Evolutionary conservation across 2,797 vertebrate genomes (phyloP), one percentile per base, ranked within the genome.

Genomic region (Leucoraja ocellata): DNA sequence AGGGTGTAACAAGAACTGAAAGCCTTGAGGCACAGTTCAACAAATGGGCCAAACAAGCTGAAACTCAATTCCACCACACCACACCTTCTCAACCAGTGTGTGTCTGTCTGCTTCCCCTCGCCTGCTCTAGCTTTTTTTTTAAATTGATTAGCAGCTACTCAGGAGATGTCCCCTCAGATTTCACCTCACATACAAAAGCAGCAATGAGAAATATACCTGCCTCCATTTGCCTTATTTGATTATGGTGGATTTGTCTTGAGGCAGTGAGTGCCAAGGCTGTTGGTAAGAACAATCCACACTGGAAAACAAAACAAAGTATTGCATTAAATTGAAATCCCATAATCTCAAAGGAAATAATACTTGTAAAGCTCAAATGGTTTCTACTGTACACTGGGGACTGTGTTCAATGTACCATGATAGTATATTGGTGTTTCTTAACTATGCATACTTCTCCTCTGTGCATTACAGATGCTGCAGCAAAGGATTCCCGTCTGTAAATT

Each of bases 261-360:
- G 63, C 65, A 25, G 21, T 21, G 18, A 25, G 21, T 21, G 18
- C 7, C 39, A 63, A 71, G 86, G 16, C 86, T 25, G 32, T 23
- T 71, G 32, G 28, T 23, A 7, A 91, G 16, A 91, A 91, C 63
- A 36, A 6, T 23, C n/a, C 16, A 23, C 36, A 10, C 9, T 71
- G 86, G 32, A 91, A 65, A 71, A 90, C 63, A 90, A 39, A 90
- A 18, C 86, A 71, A 23, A 10, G 32, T 18, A 71, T 91, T 91
- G 32, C 65, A 71, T 65, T 39, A 36, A 68, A 36, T 23, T 91
- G 65, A 68, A 91, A 91, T 71, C 32, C 63, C 14, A 39, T 68
- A 39, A 21, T 39, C 36, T 68, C 28, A 68, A 71, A 91, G 65
- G 86, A 71, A 91, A 71, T 61, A 25, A 83, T 68, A 90, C 63